Evolutionary conservation across 2,113 vertebrate species (phyloP).

Genomic region (Pachyramphus minor): DNA sequence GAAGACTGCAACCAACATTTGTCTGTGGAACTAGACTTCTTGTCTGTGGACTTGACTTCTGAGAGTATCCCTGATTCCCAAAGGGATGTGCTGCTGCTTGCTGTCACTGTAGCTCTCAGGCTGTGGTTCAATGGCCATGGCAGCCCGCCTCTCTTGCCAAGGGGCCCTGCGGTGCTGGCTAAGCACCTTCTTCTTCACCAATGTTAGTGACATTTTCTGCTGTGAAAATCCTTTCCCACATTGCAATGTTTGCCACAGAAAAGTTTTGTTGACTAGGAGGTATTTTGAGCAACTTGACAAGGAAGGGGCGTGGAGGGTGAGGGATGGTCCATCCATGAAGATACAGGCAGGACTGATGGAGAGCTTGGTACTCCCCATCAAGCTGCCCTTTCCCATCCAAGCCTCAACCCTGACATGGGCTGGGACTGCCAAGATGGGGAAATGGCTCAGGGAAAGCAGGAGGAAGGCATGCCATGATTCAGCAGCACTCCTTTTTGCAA

Average conservation of each 20-base stretch:
- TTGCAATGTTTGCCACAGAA: neutral
- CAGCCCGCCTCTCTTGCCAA: neutral
- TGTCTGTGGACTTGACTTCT: neutral
- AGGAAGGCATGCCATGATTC: neutral
- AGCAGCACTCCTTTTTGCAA: neutral
- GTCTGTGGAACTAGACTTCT: neutral
- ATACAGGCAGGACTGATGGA: neutral
- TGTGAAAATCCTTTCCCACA: neutral
- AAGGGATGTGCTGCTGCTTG: neutral
- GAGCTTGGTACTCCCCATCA: neutral
- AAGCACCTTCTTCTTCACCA: neutral
- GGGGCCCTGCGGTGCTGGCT: neutral
- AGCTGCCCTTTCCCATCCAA: neutral
- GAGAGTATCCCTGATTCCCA: neutral
- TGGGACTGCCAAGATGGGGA: neutral
- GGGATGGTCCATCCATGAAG: neutral
- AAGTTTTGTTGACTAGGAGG: neutral
- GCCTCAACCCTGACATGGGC: rapidly evolving
- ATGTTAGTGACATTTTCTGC: neutral
- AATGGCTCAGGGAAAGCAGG: neutral
- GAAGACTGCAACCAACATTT: neutral
- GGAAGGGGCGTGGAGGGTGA: rapidly evolving
- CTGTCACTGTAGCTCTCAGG: neutral
- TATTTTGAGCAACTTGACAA: neutral
- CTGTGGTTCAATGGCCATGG: neutral